A percentile compares a stretch with the other conserved stretches of the same genome.
Evolutionary conservation across 2,113 vertebrate genomes (phyloP).

Genomic region (Oryzias melastigma): DNA sequence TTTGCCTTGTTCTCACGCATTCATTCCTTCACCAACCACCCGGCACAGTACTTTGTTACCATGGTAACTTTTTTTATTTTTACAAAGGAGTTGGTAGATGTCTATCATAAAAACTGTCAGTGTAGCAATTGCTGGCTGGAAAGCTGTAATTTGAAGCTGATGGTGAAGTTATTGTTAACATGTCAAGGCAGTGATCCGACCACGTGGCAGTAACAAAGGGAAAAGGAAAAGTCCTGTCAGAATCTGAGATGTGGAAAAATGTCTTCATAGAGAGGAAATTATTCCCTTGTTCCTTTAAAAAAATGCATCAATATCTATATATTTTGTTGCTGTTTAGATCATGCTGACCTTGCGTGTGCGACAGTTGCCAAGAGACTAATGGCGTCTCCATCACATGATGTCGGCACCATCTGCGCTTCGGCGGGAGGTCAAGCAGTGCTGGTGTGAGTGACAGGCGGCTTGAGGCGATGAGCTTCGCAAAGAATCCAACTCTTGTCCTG

Average conservation of each 20-base stretch:
- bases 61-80: slow-evolving; percentile 61
- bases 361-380: slow-evolving; percentile 41
- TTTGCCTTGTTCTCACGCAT: slow-evolving; percentile 13
- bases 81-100: slow-evolving; percentile 32
- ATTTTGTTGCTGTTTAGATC: slow-evolving; percentile 29
- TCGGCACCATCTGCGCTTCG: slow-evolving; percentile 25
- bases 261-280: background rate
- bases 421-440: slow-evolving; percentile 22
- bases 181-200: slow-evolving; percentile 24
- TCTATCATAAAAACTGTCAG: slow-evolving; percentile 55
- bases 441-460: slow-evolving; percentile 30
- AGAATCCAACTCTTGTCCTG: slow-evolving; percentile 47
- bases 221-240: slow-evolving; percentile 2
- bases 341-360: slow-evolving; percentile 26
- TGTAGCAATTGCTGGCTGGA: slow-evolving; percentile 39
- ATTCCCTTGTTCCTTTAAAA: background rate
- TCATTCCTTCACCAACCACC: slow-evolving; percentile 22
- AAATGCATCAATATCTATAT: slow-evolving; percentile 13
- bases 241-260: slow-evolving; percentile 1
- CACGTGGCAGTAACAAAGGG: slow-evolving; percentile 12
- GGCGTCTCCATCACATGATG: slow-evolving; percentile 37
- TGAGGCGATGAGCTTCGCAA: slow-evolving; percentile 62
- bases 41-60: slow-evolving; percentile 55
- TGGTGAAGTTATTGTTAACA: slow-evolving; percentile 36
- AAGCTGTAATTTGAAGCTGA: slow-evolving; percentile 35